Conservation (phyloP, 2,797 vertebrate genomes). For the Acanthis flammea region DNA sequence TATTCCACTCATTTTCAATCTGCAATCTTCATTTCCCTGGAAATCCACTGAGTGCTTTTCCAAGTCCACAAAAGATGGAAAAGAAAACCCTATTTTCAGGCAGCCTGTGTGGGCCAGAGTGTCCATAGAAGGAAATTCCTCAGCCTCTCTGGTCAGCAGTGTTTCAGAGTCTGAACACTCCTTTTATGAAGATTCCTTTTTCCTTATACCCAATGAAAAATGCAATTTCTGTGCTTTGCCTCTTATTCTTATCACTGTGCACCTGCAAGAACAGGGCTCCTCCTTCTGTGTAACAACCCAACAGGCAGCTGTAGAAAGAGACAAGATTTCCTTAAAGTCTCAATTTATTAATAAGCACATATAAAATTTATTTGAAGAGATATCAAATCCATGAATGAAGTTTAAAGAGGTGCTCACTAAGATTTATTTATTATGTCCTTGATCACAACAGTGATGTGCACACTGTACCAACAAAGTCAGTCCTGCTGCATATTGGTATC, state of each 20-base stretch:
- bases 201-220: neutral
- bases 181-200: neutral
- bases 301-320: neutral
- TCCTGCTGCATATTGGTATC: neutral
- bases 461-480: neutral
- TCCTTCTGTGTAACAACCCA: neutral
- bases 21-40: neutral
- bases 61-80: neutral
- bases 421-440: neutral
- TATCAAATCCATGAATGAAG: neutral
- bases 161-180: neutral
- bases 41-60: neutral
- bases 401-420: neutral
- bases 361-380: neutral
- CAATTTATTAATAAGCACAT: neutral
- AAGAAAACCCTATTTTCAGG: neutral
- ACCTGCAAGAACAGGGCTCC: neutral
- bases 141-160: neutral
- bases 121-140: neutral
- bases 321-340: neutral
- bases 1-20: neutral
- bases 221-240: neutral
- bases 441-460: neutral
- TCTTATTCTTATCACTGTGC: neutral
- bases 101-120: fast-evolving